These are phyloP conservation scores for Anguilla obscura DNA, from an alignment of 2,797 vertebrate genomes.

Conservation along the genomic window DNA sequence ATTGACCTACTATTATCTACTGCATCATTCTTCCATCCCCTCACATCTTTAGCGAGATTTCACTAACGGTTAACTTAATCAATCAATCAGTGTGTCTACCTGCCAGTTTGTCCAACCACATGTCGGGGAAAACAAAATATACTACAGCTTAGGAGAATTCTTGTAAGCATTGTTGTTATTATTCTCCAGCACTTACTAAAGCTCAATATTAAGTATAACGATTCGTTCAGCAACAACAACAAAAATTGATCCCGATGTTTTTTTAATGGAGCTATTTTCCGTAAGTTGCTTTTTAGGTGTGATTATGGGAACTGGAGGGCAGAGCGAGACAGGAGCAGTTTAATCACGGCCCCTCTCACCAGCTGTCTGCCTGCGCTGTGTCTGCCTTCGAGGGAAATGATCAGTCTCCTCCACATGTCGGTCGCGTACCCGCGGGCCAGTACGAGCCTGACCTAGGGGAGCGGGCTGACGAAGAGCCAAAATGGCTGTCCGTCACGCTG, in stretches of 20 bases:
- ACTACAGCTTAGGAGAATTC: neutral
- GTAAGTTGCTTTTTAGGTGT: neutral
- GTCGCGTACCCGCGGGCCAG: neutral
- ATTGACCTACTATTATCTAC: neutral
- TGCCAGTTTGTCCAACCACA: neutral
- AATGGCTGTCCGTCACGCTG: neutral
- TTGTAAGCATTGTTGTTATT: neutral
- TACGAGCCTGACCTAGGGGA: neutral
- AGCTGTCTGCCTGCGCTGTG: neutral
- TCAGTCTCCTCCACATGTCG: neutral
- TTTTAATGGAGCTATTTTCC: neutral
- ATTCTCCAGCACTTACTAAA: neutral
- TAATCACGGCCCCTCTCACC: neutral
- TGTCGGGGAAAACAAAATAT: neutral
- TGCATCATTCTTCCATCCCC: conserved; percentile 4
- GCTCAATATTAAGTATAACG: neutral
- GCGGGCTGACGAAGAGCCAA: neutral
- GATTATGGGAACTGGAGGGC: neutral
- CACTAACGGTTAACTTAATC: neutral
- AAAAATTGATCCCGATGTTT: neutral
- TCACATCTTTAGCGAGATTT: neutral
- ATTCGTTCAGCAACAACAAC: neutral
- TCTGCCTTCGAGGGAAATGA: neutral
- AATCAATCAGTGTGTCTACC: neutral
- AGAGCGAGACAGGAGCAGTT: neutral